Evolutionary conservation across 2,888 invertebrate genomes (phyloP), one percentile per base, ranked within the genome.

Genomic region (Copidosoma aretas): DNA sequence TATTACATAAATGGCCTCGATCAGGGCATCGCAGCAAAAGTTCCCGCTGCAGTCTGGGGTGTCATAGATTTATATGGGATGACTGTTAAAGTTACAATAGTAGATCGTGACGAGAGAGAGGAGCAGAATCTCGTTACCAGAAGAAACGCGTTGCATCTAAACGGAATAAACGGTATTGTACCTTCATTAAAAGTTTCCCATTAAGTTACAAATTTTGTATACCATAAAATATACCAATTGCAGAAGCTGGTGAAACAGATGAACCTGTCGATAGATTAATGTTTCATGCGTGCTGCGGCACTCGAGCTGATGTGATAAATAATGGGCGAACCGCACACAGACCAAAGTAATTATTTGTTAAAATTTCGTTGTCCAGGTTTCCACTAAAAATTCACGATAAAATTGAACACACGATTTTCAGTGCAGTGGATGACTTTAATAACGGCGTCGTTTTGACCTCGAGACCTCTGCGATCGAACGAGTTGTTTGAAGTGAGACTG

Each of bases 21-120:
- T 84, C 96, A 97, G 83, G 97, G 97, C 0, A 89, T 96, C 21
- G 97, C 97, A 0, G 91, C 92, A 43, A 89, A 91, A 77, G 92
- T 95, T 1, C 92, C 93, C 0, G 85, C 88, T 41, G 89, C 91
- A 54, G 90, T 96, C 3, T 97, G 96, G 95, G 97, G 95, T 8
- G 97, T 97, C 39, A 93, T 97, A 49, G 97, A 97, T 85, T 87
- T 97, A 1, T 97, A 97, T 79, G 97, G 95, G 32, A 95, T 95
- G 94, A 95, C 95, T 24, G 94, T 95, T 22, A 92, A 92, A 85
- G 92, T 94, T 3, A 92, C 94, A 0, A 93, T 95, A 74, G 92
- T 95, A 0, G 94, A 94, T 84, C 87, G 93, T 1, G 93, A 93
- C 79, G 91, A 91, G 79, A 85, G 93, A 71, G 89, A 94, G 83